A percentile compares a stretch with the other conserved stretches of the same genome.
phyloP scores from a whole-genome alignment of 2,113 vertebrate species.

The Eupsittula cactorum region DNA sequence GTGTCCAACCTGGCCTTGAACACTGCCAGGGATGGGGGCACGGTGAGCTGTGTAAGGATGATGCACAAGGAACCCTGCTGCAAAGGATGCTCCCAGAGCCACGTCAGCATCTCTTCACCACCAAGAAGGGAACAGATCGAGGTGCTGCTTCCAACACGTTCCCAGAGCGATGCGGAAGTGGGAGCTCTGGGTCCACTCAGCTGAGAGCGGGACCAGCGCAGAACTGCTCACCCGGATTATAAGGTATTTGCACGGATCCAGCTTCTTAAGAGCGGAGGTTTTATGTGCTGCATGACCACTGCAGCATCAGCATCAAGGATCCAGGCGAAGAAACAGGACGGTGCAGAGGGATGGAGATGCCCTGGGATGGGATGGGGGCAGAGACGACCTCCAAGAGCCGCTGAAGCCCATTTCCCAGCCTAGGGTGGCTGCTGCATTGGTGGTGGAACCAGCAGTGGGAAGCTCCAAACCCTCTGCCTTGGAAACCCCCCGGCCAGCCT shows the following conservation, averaged over 20 bases:
- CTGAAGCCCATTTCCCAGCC: not conserved
- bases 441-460: not conserved
- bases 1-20: not conserved
- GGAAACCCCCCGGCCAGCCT: not conserved
- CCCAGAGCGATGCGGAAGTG: accelerated
- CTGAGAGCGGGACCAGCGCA: accelerated
- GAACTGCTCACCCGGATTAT: not conserved
- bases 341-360: not conserved
- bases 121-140: not conserved
- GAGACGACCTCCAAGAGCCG: not conserved
- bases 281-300: accelerated
- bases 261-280: not conserved
- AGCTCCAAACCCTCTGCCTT: not conserved
- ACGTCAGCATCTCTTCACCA: accelerated
- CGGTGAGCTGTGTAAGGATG: not conserved
- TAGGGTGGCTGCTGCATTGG: not conserved
- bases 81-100: not conserved
- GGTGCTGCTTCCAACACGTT: accelerated
- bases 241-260: not conserved
- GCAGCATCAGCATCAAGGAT: not conserved
- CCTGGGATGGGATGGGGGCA: not conserved
- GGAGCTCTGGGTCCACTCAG: accelerated
- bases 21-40: not conserved
- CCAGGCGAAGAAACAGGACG: accelerated
- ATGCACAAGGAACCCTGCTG: accelerated